These are phyloP conservation scores for Scarus forsteni DNA, from an alignment of 2,797 vertebrate genomes.

Conservation along the genomic window DNA sequence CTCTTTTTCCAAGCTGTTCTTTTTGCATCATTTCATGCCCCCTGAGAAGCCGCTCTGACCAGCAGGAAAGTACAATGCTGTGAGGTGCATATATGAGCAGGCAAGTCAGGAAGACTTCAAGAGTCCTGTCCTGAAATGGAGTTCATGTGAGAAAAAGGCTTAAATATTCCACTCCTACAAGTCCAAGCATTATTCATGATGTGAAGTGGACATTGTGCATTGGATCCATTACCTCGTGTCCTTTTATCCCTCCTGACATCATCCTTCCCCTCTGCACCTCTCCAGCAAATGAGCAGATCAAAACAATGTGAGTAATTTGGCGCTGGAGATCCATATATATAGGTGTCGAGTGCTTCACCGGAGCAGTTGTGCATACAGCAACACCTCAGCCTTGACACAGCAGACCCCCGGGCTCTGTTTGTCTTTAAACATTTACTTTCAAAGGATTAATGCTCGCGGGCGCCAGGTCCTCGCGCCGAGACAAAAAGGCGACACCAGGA, in stretches of 20 bases:
- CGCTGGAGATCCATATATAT: conserved; percentile 41
- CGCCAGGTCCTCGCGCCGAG: conserved; percentile 87
- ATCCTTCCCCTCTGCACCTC: conserved; percentile 20
- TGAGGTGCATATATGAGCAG: too few relatives aligned
- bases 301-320: conserved; percentile 72
- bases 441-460: conserved; percentile 89
- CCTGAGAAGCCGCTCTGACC: too few relatives aligned
- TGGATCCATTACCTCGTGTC: conserved; percentile 19
- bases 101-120: too few relatives aligned
- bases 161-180: conserved; percentile 2
- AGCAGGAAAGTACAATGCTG: too few relatives aligned
- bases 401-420: conserved; percentile 90
- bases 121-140: too few relatives aligned
- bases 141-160: conserved; percentile 7
- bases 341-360: conserved; percentile 80
- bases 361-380: conserved; percentile 84
- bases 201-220: conserved; percentile 24
- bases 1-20: too few relatives aligned
- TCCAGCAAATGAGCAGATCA: conserved; percentile 67
- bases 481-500: conserved; percentile 91
- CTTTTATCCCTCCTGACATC: conserved; percentile 45
- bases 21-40: too few relatives aligned
- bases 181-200: conserved; percentile 27
- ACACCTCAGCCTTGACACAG: conserved; percentile 89
- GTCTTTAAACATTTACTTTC: conserved; percentile 94